Conservation (phyloP, 2,797 vertebrate species). For the Poecilia wingei region DNA sequence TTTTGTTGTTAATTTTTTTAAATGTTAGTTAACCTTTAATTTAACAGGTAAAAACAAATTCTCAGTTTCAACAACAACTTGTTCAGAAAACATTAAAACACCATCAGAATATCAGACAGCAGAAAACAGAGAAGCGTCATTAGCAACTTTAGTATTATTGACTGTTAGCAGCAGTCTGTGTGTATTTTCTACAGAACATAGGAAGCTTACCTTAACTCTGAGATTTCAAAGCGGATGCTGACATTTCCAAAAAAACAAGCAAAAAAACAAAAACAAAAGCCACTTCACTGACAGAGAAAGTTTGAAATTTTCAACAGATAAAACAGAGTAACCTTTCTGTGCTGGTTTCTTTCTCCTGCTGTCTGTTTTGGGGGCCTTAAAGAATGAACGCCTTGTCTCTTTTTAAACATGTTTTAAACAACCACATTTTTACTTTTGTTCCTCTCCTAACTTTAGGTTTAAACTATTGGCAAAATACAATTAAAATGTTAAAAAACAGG, state of each 20-base stretch:
- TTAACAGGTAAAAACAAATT: no score
- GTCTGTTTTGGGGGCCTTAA: background rate
- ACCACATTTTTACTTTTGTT: background rate
- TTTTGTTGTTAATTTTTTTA: background rate
- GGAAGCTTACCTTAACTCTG: background rate
- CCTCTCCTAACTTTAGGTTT: background rate
- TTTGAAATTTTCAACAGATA: background rate
- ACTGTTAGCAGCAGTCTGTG: background rate
- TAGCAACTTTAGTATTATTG: background rate
- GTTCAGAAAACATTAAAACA: no score
- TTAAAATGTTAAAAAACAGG: background rate
- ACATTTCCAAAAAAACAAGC: background rate
- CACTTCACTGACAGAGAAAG: background rate
- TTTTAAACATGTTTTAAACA: background rate
- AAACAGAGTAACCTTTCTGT: background rate
- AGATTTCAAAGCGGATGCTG: background rate
- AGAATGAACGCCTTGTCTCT: background rate
- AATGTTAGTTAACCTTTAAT: background rate
- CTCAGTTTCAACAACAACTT: no score
- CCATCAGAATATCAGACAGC: no score
- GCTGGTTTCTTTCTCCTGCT: background rate
- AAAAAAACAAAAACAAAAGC: background rate
- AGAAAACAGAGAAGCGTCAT: no score
- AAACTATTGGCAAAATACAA: background rate
- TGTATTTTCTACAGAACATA: background rate